Evolutionary conservation across 1,140 invertebrate species (phyloP), one percentile per base, ranked within the genome.

Genomic region (Danaus plexippus): DNA sequence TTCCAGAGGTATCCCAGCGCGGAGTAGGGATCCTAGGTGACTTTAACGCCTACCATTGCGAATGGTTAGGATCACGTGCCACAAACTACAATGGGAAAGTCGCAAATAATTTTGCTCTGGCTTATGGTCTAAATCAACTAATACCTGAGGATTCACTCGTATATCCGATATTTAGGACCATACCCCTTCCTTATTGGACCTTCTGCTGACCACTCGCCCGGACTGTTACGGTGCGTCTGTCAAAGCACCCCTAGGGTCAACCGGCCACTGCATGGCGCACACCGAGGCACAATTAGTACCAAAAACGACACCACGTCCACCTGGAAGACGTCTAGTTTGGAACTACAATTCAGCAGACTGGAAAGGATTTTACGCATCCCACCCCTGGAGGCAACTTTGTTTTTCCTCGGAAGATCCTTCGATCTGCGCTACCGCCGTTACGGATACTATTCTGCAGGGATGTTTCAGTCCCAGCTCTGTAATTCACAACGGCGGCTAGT

Each of bases 121-220:
- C 49, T 9, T 40, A 51, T 40, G 49, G 22, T 5, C 11, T 51
- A 10, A n/a, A n/a, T 41, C 22, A 51, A 41, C 6, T 51, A 2
- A 22, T 51, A n/a, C 9, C 49, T 4, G n/a, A n/a, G 49, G 22
- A 11, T 11, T 2, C 11, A 51, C 49, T 2, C n/a, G 49, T 9
- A 51, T 51, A 10, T 43, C 43, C 9, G 52, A 45, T 32, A 18
- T 5, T 8, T 13, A 53, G 43, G 45, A 45, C 43, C 42, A 53
- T 45, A 53, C 15, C 22, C 45, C 53, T 11, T 58, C 32, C 10
- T 58, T 58, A 11, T 15, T 58, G 18, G 56, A 51, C 47, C 49
- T 51, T 58, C 18, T 52, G 49, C 22, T 52, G 44, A 41, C 49
- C 40, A 58, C 49, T 2, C 56, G 22, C 43, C 57, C 11, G 18